Conservation (phyloP, 1,140 invertebrate genomes). For the Heliconius congener region DNA sequence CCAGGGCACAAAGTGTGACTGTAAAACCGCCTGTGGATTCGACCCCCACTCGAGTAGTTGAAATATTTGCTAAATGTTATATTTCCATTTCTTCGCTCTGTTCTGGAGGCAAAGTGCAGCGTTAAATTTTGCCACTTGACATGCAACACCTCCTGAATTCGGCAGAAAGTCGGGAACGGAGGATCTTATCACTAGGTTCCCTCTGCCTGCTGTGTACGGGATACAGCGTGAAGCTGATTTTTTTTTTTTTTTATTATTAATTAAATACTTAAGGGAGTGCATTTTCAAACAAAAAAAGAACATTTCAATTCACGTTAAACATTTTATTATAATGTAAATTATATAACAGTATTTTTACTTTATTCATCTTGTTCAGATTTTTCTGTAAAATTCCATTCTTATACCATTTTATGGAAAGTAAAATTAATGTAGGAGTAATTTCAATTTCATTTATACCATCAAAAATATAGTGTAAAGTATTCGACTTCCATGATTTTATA, state of each 20-base stretch:
- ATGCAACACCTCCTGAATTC: no score
- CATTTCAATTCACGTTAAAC: background rate
- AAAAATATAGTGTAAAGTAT: background rate
- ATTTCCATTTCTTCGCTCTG: no score
- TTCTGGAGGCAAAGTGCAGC: no score
- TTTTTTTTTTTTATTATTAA: background rate
- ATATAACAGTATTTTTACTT: background rate
- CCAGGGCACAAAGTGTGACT: no score
- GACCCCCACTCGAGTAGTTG: no score
- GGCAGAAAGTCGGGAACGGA: no score
- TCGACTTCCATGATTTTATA: background rate
- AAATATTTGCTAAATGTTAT: no score
- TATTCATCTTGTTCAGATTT: background rate
- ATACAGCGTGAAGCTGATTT: no score
- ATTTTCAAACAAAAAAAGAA: background rate
- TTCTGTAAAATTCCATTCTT: background rate
- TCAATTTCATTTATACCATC: background rate
- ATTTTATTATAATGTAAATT: background rate
- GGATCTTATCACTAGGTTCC: no score
- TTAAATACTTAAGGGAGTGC: background rate
- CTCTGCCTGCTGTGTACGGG: no score
- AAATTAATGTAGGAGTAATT: background rate
- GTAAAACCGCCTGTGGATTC: no score
- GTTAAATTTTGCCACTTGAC: no score
- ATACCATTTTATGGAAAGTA: background rate